phyloP scores from a whole-genome alignment of 2,888 invertebrate species.

The Drosophila buzzatii region DNA sequence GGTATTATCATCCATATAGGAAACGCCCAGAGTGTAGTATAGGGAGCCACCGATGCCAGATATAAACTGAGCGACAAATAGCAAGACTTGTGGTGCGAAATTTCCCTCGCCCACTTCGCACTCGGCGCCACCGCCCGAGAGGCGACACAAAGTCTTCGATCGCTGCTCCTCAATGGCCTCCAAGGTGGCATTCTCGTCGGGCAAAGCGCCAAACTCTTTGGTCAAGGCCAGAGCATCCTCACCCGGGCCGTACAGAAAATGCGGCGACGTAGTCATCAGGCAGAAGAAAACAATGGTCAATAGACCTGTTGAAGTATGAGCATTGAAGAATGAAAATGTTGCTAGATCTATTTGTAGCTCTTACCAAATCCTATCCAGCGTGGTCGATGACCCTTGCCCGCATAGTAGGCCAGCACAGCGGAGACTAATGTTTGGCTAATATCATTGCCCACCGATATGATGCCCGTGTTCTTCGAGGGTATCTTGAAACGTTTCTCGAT shows the following conservation, averaged over 20 bases:
- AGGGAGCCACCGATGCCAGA: slow-evolving; percentile 90
- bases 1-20: slow-evolving; percentile 92
- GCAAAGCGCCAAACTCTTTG: slow-evolving; percentile 86
- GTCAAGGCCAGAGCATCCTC: slow-evolving; percentile 88
- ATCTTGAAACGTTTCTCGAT: slow-evolving; percentile 91
- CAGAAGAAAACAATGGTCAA: slow-evolving; percentile 88
- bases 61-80: slow-evolving; percentile 89
- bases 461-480: slow-evolving; percentile 89
- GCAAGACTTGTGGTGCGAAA: slow-evolving; percentile 88
- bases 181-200: slow-evolving; percentile 85
- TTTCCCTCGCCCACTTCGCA: slow-evolving; percentile 87
- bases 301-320: slow-evolving; percentile 81
- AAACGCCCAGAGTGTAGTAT: slow-evolving; percentile 89
- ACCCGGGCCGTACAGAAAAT: slow-evolving; percentile 89
- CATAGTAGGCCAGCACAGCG: slow-evolving; percentile 89
- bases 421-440: slow-evolving; percentile 90
- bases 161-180: slow-evolving; percentile 86
- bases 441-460: slow-evolving; percentile 91
- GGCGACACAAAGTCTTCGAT: slow-evolving; percentile 87
- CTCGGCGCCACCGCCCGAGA: slow-evolving; percentile 82
- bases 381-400: slow-evolving; percentile 90
- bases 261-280: slow-evolving; percentile 89
- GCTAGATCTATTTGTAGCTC: not conserved
- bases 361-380: slow-evolving; percentile 89
- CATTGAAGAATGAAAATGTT: not conserved